Conservation (phyloP, 2,797 vertebrate genomes). For the Neopelma chrysocephalum region DNA sequence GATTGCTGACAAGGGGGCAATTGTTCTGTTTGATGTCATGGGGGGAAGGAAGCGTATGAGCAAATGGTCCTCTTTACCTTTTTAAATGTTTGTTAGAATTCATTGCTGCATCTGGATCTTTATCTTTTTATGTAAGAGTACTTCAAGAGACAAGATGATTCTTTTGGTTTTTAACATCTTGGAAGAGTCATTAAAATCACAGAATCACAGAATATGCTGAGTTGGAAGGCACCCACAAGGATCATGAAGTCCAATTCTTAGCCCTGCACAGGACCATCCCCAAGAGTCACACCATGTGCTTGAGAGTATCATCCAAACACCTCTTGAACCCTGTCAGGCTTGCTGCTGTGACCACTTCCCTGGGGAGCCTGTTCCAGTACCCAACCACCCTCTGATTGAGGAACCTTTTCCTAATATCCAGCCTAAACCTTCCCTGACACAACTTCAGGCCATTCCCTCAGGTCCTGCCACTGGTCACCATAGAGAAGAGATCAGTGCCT, state of each 20-base stretch:
- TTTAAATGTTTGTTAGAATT: background rate
- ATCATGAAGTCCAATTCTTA: background rate
- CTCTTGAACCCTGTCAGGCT: background rate
- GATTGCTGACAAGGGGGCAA: rapidly evolving
- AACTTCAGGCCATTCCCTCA: background rate
- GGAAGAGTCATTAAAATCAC: background rate
- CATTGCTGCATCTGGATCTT: background rate
- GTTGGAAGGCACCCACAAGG: background rate
- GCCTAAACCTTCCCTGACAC: background rate
- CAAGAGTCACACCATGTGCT: no score
- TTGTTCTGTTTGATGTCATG: background rate
- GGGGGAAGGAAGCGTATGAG: background rate
- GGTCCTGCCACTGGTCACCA: background rate
- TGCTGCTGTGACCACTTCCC: background rate
- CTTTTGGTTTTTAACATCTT: background rate
- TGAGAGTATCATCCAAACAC: background rate
- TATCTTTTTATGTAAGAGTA: background rate
- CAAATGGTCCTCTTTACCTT: background rate
- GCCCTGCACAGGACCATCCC: background rate
- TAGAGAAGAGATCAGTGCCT: background rate
- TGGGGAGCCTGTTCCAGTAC: background rate
- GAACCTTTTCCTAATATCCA: background rate
- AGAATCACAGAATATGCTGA: background rate
- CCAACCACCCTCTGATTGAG: background rate
- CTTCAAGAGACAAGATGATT: background rate